phyloP scores from a whole-genome alignment of 2,113 vertebrate species.

The Galemys pyrenaicus region DNA sequence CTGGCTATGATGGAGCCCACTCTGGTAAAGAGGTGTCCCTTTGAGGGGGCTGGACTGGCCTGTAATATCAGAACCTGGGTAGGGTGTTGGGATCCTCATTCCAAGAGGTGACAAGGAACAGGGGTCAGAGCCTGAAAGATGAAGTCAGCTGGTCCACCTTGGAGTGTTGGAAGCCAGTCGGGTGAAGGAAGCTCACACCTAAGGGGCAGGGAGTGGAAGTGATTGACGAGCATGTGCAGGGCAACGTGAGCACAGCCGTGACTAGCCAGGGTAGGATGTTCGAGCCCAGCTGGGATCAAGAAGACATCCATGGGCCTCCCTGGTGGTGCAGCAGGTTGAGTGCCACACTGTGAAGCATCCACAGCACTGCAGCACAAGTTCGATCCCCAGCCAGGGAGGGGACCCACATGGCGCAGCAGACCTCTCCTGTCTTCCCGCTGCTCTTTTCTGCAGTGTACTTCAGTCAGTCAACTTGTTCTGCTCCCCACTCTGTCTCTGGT shows the following conservation, averaged over 20 bases:
- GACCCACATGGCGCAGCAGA: too few species aligned
- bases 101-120: background rate
- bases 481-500: too few species aligned
- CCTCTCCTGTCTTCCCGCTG: too few species aligned
- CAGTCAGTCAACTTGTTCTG: too few species aligned
- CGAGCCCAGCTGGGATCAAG: background rate
- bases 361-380: too few species aligned
- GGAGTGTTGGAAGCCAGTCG: background rate
- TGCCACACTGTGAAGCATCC: too few species aligned
- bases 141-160: background rate
- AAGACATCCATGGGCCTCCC: too few species aligned
- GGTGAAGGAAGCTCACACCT: background rate
- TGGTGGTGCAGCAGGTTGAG: too few species aligned
- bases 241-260: background rate
- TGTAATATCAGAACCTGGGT: background rate
- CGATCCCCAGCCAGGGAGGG: too few species aligned
- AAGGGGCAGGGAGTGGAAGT: background rate
- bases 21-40: background rate
- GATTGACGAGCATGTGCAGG: background rate
- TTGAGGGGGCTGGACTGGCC: too few species aligned
- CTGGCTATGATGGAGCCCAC: too few species aligned
- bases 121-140: background rate
- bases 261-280: background rate
- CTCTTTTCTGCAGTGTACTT: too few species aligned
- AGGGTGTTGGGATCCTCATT: background rate